Base-by-base conservation (phyloP, 23 tunicate species). In the Halocynthia aurantium region DNA sequence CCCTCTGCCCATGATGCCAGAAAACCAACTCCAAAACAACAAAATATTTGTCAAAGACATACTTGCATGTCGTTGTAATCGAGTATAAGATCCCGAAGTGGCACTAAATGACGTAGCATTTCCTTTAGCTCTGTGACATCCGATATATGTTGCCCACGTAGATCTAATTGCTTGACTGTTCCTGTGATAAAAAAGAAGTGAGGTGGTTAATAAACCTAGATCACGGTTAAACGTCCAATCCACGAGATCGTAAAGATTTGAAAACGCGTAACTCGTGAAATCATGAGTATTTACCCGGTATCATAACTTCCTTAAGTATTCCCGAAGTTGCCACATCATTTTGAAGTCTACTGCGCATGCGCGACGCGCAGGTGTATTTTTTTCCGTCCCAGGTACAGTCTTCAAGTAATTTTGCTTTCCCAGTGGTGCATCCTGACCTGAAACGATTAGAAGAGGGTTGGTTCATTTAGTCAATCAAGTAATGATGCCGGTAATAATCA, bases 51-150 rank as follows among this genome's bases (percentile, higher is more conserved):
- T 58, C 1, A 31, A 58, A 10, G 10, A 12, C 80, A 64, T 75
- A 84, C 89, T 73, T 77, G 19, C 13, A 84, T 52, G 64, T 78
- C 22, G 57, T 69, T 77, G 71, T 71, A 57, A 57, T 84, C 83
- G 6, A 84, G 60, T 7, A 67, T 74, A 22, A 84, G 50, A 9
- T 58, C 72, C 21, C 72, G 22, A 31, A 84, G 60, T 6, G 19
- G 13, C 0, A 77, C n/a, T 15, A 84, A 62, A 13, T 70, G 83
- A 15, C 79, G 77, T 71, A 84, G 17, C 11, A 78, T 20, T 18
- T 70, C 77, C n/a, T 78, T 50, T 0, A 84, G 52, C 62, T 71
- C 74, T n/a, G 55, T 73, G 7, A 12, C 19, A 53, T 78, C 57
- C 13, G 74, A 53, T 40, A 84, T 71, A 21, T 60, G 31, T 52